Evolutionary conservation across 2,113 vertebrate species (phyloP).

Genomic region (Rhegmatorhina hoffmannsi): DNA sequence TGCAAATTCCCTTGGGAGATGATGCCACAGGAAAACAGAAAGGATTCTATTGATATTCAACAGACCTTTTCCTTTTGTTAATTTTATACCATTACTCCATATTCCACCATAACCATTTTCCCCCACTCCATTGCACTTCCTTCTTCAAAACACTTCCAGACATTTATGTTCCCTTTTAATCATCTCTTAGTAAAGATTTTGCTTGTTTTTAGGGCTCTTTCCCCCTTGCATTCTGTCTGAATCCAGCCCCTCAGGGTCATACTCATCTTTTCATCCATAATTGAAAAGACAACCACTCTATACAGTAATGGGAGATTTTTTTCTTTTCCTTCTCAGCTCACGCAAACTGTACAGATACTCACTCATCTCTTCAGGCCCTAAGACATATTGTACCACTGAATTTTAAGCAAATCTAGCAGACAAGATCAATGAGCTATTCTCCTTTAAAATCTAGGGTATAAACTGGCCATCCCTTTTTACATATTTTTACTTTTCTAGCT

Average conservation of each 20-base stretch:
- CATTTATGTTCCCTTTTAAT: conserved; percentile 54
- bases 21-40: conserved; percentile 39
- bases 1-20: conserved; percentile 11
- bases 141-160: conserved; percentile 43
- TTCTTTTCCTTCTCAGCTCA: conserved; percentile 14
- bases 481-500: conserved; percentile 7
- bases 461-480: background rate
- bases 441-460: conserved; percentile 49
- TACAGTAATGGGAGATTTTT: conserved; percentile 25
- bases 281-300: conserved; percentile 69
- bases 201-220: conserved; percentile 51
- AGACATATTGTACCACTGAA: background rate
- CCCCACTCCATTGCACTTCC: background rate
- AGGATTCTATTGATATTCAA: conserved; percentile 22
- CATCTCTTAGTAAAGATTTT: conserved; percentile 49
- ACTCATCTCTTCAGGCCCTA: conserved; percentile 13
- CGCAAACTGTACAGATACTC: background rate
- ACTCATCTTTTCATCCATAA: conserved; percentile 70
- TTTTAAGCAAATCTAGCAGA: conserved; percentile 38
- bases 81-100: conserved; percentile 29
- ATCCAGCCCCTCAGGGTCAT: conserved; percentile 44
- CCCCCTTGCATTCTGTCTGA: conserved; percentile 21
- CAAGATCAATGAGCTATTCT: conserved; percentile 37
- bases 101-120: background rate
- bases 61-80: conserved; percentile 42